A percentile compares a stretch with the other conserved stretches of the same genome.
phyloP scores from a whole-genome alignment of 2,113 vertebrate species.

The Laticauda laticaudata region DNA sequence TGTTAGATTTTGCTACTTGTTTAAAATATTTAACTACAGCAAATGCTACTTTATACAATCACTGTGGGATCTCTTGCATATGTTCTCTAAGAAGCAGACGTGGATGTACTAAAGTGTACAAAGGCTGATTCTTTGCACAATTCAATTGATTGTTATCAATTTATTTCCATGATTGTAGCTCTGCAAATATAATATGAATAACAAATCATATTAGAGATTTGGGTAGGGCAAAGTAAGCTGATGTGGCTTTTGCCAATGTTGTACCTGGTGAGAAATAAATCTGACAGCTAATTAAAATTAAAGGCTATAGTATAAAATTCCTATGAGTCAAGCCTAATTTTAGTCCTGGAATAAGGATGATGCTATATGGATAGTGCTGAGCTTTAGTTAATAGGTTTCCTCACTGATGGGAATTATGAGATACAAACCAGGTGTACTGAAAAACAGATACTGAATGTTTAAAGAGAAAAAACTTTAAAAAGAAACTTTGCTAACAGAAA shows the following conservation, averaged over 20 bases:
- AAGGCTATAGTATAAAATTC: background rate
- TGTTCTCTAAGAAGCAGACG: constrained; percentile 27
- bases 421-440: background rate
- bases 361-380: background rate
- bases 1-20: constrained; percentile 50
- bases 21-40: constrained; percentile 46
- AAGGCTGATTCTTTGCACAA: background rate
- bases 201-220: background rate
- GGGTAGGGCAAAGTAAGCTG: background rate
- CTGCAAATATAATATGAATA: background rate
- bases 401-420: background rate
- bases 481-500: background rate
- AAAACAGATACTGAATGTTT: background rate
- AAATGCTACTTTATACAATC: constrained; percentile 48
- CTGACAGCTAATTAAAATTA: constrained; percentile 7
- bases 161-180: constrained; percentile 8
- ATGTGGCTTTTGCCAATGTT: background rate
- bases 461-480: background rate
- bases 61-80: constrained; percentile 8
- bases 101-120: constrained; percentile 14
- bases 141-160: constrained; percentile 2
- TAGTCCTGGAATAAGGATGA: background rate
- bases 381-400: background rate
- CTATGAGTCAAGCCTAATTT: background rate
- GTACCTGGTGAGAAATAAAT: accelerated